Percentiles rank a stretch among this genome's conserved stretches.
Evolutionary conservation across 1,140 invertebrate genomes (phyloP).

Genomic region (Potamilus streckersoni): DNA sequence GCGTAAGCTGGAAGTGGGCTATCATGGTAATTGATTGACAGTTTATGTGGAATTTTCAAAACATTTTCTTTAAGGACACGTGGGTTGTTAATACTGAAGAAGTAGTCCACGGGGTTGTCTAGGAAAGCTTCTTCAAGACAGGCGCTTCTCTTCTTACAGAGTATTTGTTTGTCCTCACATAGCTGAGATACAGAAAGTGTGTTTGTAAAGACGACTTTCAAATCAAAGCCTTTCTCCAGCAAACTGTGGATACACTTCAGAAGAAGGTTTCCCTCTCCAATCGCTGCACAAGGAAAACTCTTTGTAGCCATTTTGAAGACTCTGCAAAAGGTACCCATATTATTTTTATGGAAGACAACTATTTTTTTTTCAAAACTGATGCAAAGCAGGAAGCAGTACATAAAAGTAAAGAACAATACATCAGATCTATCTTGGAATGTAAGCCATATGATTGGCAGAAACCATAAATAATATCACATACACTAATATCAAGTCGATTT

Average conservation of each 20-base stretch:
- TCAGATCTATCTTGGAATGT: no score
- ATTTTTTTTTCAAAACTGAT: no score
- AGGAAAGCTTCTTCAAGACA: conserved; percentile 28
- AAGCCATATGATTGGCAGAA: no score
- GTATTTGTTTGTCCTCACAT: conserved; percentile 32
- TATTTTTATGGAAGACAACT: no score
- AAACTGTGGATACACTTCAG: conserved; percentile 34
- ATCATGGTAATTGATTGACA: conserved; percentile 49
- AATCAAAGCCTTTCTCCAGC: conserved; percentile 6
- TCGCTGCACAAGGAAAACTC: conserved; percentile 33
- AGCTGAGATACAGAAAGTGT: conserved; percentile 21
- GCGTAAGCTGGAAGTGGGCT: conserved; percentile 45
- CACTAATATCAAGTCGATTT: no score
- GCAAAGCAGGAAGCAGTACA: no score
- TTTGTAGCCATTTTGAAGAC: neutral
- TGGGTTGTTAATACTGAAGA: conserved; percentile 51
- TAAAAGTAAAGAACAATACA: no score
- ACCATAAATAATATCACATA: no score
- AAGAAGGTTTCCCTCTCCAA: conserved; percentile 46
- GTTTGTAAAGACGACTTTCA: conserved; percentile 38
- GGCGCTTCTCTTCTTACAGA: conserved; percentile 22
- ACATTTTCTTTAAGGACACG: conserved; percentile 36
- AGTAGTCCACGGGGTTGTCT: conserved; percentile 25
- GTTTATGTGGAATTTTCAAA: conserved; percentile 25
- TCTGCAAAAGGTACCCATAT: no score